Conservation (phyloP, 2,888 invertebrate genomes). For the Folsomia manolachei region DNA sequence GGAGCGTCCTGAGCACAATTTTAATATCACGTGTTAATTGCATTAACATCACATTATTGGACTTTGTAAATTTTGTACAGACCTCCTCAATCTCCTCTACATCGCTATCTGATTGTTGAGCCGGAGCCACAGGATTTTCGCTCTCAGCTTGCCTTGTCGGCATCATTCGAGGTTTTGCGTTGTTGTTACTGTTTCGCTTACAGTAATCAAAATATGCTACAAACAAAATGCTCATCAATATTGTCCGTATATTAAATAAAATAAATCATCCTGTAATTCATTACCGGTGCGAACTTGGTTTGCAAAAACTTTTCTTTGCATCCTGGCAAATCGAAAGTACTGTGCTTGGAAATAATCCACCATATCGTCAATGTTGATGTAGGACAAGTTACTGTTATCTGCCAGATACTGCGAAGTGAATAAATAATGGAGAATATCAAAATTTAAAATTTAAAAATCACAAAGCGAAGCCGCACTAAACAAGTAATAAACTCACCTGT, state of each 20-base stretch:
- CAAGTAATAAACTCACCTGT: constrained; percentile 27
- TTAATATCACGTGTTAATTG: too few species aligned
- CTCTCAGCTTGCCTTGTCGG: constrained; percentile 7
- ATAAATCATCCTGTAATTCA: not conserved
- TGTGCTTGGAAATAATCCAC: constrained; percentile 73
- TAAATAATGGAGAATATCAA: too few species aligned
- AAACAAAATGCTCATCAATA: too few species aligned
- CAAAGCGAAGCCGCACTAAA: too few species aligned
- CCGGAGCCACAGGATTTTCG: not conserved
- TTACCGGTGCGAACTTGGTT: constrained; percentile 57
- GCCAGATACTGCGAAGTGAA: constrained; percentile 73
- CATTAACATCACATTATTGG: too few species aligned
- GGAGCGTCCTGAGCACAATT: too few species aligned
- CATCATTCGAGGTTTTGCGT: not conserved
- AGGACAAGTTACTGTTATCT: constrained; percentile 74
- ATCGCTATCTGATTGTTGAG: not conserved
- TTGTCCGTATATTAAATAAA: not conserved
- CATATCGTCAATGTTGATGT: constrained; percentile 79
- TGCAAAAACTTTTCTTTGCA: constrained; percentile 76
- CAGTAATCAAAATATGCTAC: constrained; percentile 30
- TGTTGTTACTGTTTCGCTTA: not conserved
- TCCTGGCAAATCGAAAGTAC: constrained; percentile 74
- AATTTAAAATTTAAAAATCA: too few species aligned
- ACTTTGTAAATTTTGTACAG: not conserved
- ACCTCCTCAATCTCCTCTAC: constrained; percentile 4